These are phyloP conservation scores for Heliconius sara DNA, from an alignment of 2,888 invertebrate genomes.

Conservation along the genomic window DNA sequence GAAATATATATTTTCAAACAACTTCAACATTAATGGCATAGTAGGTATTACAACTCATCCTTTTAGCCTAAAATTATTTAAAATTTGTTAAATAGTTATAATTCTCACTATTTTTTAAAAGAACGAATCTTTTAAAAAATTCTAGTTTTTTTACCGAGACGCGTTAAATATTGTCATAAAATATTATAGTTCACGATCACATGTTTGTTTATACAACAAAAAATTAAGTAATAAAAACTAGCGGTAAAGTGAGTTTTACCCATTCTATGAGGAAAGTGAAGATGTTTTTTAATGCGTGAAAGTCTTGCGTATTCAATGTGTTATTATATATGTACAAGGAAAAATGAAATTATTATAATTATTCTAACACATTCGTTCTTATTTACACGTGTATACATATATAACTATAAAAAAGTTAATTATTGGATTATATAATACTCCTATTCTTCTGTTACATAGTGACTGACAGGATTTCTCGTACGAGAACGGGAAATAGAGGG, in stretches of 20 bases:
- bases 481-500: not conserved
- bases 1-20: not conserved
- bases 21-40: not conserved
- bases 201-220: not conserved
- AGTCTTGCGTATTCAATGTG: not conserved
- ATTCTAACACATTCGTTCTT: not conserved
- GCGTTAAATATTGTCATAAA: not conserved
- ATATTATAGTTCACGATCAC: not conserved
- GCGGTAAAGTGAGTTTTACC: not conserved
- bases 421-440: not conserved
- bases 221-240: not conserved
- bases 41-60: not conserved
- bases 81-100: no score
- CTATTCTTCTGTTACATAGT: not conserved
- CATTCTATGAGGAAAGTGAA: constrained; percentile 11
- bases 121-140: no score
- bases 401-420: not conserved
- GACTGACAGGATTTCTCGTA: not conserved
- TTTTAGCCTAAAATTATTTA: no score
- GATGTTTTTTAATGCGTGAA: constrained; percentile 12
- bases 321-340: not conserved
- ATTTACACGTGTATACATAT: not conserved
- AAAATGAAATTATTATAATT: not conserved
- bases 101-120: no score
- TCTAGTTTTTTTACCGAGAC: not conserved